Conservation (phyloP, 2,113 vertebrate genomes). For the Origma solitaria region DNA sequence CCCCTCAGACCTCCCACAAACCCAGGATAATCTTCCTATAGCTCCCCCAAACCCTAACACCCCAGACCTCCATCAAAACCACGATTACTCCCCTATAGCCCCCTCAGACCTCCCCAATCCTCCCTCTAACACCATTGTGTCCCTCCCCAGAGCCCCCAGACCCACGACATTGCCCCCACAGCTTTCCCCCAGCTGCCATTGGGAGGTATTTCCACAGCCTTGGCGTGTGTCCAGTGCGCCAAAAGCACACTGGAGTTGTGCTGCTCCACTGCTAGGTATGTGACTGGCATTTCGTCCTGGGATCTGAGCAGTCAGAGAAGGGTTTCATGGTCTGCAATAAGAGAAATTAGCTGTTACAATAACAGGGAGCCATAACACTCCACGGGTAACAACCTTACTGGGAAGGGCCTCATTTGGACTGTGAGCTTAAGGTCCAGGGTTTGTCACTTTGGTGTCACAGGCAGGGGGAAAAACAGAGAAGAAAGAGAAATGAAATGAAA, state of each 20-base stretch:
- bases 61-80: not conserved
- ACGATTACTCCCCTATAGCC: not conserved
- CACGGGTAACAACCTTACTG: not conserved
- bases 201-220: not conserved
- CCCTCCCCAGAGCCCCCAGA: not conserved
- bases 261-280: not conserved
- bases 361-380: not conserved
- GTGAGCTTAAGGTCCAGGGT: not conserved
- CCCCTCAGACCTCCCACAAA: too few species aligned
- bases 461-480: not conserved
- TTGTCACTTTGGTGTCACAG: not conserved
- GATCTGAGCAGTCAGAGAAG: not conserved
- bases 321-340: not conserved
- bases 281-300: not conserved
- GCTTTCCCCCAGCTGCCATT: not conserved
- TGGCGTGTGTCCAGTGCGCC: rapidly evolving
- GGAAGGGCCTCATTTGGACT: not conserved
- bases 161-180: rapidly evolving
- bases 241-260: not conserved
- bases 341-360: not conserved
- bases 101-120: not conserved
- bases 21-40: not conserved
- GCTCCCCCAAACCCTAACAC: not conserved
- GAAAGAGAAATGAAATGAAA: not conserved
- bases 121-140: too few species aligned